Evolutionary conservation across 2,888 invertebrate genomes (phyloP).

Genomic region (Boloria euphrosyne): DNA sequence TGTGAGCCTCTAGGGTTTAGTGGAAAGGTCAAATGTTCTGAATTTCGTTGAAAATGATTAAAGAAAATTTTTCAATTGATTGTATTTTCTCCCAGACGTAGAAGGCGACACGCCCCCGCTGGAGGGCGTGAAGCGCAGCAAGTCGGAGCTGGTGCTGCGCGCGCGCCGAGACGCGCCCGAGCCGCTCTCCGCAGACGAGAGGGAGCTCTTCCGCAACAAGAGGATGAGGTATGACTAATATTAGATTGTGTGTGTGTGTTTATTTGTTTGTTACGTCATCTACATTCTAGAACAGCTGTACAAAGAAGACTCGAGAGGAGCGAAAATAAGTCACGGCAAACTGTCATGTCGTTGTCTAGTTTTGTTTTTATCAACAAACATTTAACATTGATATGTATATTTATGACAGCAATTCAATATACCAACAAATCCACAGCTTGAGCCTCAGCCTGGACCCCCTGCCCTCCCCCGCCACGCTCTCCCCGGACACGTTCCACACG

Average conservation of each 20-base stretch:
- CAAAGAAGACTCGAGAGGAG: no score
- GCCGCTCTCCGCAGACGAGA: conserved; percentile 67
- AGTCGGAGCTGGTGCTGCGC: conserved; percentile 70
- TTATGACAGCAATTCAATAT: no score
- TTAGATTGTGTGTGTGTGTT: not conserved
- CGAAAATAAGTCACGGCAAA: no score
- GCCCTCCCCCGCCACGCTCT: conserved; percentile 68
- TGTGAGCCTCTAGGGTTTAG: not conserved
- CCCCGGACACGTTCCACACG: conserved; percentile 90
- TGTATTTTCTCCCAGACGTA: conserved; percentile 46
- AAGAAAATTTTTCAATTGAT: no score
- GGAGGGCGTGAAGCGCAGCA: conserved; percentile 69
- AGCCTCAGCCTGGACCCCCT: conserved; percentile 87
- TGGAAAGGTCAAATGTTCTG: no score
- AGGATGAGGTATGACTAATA: conserved; percentile 58
- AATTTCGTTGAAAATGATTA: no score
- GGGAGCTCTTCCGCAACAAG: conserved; percentile 62
- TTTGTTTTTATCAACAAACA: no score
- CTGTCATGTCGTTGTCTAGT: no score
- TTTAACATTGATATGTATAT: no score
- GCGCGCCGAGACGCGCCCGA: conserved; percentile 48
- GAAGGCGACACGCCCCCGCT: conserved; percentile 52
- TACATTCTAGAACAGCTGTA: no score
- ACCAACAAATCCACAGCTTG: conserved; percentile 38
- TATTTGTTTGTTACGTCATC: not conserved